phyloP scores from a whole-genome alignment of 1,140 invertebrate species.

The Papilio dardanus region DNA sequence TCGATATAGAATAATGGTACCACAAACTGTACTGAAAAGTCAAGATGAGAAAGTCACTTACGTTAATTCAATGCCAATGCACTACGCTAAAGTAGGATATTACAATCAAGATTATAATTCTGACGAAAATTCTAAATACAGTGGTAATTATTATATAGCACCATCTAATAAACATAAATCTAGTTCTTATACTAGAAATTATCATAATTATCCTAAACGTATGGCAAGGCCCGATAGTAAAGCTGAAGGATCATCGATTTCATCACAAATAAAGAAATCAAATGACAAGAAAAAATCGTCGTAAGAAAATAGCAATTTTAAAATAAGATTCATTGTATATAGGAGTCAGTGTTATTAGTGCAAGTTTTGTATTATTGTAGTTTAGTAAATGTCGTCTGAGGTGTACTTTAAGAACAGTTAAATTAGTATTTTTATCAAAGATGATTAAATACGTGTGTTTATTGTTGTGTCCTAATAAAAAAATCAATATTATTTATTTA shows the following conservation, averaged over 20 bases:
- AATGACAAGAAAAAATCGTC: conserved; percentile 57
- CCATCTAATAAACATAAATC: conserved; percentile 54
- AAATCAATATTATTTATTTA: conserved; percentile 51
- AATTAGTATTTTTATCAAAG: background rate
- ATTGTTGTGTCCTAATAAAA: conserved; percentile 9
- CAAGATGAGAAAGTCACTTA: conserved; percentile 67
- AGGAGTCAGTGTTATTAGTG: conserved; percentile 24
- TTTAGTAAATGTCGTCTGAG: background rate
- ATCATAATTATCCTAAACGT: conserved; percentile 65
- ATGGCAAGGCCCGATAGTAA: conserved; percentile 60
- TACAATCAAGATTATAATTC: conserved; percentile 55
- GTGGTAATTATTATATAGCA: conserved; percentile 51
- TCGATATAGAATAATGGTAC: conserved; percentile 70
- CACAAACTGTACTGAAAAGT: conserved; percentile 63
- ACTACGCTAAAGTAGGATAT: conserved; percentile 50
- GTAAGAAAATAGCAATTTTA: conserved; percentile 35
- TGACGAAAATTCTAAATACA: conserved; percentile 54
- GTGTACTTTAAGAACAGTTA: background rate
- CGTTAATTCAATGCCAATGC: conserved; percentile 61
- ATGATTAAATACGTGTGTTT: conserved; percentile 1
- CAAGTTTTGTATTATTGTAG: conserved; percentile 38
- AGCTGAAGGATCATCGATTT: conserved; percentile 35
- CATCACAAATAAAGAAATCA: conserved; percentile 49
- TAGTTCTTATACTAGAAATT: conserved; percentile 59
- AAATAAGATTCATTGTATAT: conserved; percentile 27